Conservation (phyloP, 1,140 invertebrate species). For the Dinoponera quadriceps region DNA sequence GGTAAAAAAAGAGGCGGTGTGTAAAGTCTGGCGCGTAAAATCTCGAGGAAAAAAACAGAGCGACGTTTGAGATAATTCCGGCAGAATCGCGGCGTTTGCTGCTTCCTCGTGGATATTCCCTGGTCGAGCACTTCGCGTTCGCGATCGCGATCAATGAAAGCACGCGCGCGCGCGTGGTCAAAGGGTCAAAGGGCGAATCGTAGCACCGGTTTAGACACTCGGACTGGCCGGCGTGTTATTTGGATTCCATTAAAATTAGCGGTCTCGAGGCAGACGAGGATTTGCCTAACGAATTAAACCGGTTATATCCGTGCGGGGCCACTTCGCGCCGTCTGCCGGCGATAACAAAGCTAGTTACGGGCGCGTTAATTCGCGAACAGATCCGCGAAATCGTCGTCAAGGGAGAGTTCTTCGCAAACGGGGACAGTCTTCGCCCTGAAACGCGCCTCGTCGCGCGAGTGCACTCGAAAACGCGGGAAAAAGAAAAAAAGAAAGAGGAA, state of each 20-base stretch:
- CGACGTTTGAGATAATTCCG: neutral
- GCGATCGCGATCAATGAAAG: too few relatives aligned
- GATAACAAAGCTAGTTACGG: neutral
- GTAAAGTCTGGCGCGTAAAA: neutral
- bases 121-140: too few relatives aligned
- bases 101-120: too few relatives aligned
- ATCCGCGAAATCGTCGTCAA: neutral
- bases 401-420: too few relatives aligned
- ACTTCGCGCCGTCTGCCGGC: neutral
- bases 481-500: too few relatives aligned
- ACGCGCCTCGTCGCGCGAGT: too few relatives aligned
- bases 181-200: neutral
- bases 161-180: neutral
- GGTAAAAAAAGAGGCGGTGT: neutral
- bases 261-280: neutral
- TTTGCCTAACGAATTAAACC: slow-evolving; percentile 18
- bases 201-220: too few relatives aligned
- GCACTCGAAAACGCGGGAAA: too few relatives aligned
- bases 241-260: slow-evolving; percentile 25
- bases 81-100: neutral
- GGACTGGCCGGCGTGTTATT: slow-evolving; percentile 1
- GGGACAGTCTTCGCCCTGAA: too few relatives aligned
- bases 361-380: neutral
- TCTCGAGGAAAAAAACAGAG: slow-evolving; percentile 14
- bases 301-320: neutral